Evolutionary conservation across 2,797 vertebrate genomes (phyloP).

Genomic region (Cuniculus paca): DNA sequence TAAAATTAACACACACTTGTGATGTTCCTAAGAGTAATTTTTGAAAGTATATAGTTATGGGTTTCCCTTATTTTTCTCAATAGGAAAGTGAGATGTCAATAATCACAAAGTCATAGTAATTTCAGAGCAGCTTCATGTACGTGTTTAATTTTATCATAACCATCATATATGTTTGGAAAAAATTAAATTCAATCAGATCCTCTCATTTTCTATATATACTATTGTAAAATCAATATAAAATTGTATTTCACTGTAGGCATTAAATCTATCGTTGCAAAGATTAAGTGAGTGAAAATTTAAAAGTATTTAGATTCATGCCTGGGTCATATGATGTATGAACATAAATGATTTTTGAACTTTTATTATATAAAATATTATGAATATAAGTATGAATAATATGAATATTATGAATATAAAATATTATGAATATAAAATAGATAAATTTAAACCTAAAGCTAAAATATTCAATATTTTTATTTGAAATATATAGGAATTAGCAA

Average conservation of each 20-base stretch:
- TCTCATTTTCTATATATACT: background rate
- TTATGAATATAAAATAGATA: background rate
- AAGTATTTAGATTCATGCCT: background rate
- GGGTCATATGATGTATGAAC: background rate
- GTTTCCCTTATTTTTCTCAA: background rate
- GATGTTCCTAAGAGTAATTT: background rate
- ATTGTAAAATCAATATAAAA: background rate
- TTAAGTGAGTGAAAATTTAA: background rate
- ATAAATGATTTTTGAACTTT: background rate
- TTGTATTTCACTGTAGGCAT: background rate
- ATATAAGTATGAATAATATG: too few relatives aligned
- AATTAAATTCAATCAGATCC: background rate
- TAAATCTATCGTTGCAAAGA: background rate
- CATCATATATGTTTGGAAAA: background rate
- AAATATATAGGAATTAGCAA: background rate
- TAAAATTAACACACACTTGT: background rate
- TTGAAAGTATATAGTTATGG: background rate
- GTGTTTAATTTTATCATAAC: background rate
- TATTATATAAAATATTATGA: background rate
- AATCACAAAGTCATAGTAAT: background rate
- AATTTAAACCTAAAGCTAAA: background rate
- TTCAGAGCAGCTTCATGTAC: background rate
- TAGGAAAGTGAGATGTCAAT: background rate
- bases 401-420: background rate
- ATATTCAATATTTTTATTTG: background rate